These are phyloP conservation scores for Nowickia ferox DNA, from an alignment of 2,888 invertebrate species.

Conservation along the genomic window DNA sequence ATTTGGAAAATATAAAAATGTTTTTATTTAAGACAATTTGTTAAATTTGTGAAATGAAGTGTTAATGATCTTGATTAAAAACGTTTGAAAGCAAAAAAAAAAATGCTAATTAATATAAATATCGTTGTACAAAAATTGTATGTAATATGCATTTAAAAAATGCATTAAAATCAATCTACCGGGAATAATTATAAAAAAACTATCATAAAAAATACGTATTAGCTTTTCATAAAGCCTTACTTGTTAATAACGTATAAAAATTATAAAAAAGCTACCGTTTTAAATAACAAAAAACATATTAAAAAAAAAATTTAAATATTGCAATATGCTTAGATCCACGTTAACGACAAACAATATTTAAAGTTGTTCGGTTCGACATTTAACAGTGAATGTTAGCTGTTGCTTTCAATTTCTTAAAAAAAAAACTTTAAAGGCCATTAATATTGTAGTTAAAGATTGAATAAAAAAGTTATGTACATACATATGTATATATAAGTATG, in stretches of 20 bases:
- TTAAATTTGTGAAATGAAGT: conserved; percentile 20
- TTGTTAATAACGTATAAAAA: conserved; percentile 35
- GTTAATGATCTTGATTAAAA: conserved; percentile 56
- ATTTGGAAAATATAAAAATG: conserved; percentile 2
- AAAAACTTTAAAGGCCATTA: conserved; percentile 54
- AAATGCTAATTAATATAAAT: conserved; percentile 7
- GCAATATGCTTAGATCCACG: conserved; percentile 26
- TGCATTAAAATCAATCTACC: conserved; percentile 32
- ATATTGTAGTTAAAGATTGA: conserved; percentile 44
- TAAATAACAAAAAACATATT: conserved; percentile 9
- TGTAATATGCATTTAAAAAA: background rate
- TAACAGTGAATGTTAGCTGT: conserved; percentile 38
- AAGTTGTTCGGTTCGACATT: conserved; percentile 35
- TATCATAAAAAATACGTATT: conserved; percentile 42
- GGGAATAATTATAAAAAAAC: conserved; percentile 25
- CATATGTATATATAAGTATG: background rate
- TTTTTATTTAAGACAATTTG: background rate
- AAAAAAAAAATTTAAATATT: conserved; percentile 49
- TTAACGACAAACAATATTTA: conserved; percentile 21
- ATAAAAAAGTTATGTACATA: background rate
- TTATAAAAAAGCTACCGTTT: conserved; percentile 36
- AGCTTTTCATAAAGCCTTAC: conserved; percentile 5
- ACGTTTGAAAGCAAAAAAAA: conserved; percentile 20
- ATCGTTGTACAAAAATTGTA: conserved; percentile 4
- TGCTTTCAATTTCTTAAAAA: conserved; percentile 23